These are phyloP conservation scores for Serranus cabrilla DNA, from an alignment of 2,797 vertebrate species.

Conservation along the genomic window DNA sequence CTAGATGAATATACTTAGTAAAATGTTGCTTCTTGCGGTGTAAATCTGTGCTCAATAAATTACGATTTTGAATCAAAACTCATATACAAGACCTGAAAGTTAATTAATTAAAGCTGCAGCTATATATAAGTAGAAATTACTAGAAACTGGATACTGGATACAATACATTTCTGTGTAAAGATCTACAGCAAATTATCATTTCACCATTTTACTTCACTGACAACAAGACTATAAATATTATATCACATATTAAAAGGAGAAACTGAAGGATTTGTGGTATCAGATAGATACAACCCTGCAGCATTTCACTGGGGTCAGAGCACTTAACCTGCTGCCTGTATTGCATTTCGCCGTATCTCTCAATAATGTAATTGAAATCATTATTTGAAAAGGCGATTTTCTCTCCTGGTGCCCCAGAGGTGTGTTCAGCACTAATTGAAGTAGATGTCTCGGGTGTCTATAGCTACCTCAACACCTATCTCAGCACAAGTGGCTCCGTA, in stretches of 20 bases:
- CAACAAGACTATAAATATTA: slow-evolving; percentile 7
- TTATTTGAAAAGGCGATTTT: slow-evolving; percentile 70
- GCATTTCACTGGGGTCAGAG: slow-evolving; percentile 49
- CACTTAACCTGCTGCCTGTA: slow-evolving; percentile 59
- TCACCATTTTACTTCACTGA: slow-evolving; percentile 21
- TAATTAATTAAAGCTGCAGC: slow-evolving; percentile 9
- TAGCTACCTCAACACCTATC: slow-evolving; percentile 45
- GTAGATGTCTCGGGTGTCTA: slow-evolving; percentile 63
- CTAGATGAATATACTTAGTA: too few species aligned
- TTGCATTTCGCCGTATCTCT: slow-evolving; percentile 63
- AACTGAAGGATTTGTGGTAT: slow-evolving; percentile 43
- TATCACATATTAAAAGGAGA: slow-evolving; percentile 11
- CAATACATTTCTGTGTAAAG: background rate
- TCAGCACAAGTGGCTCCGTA: slow-evolving; percentile 3
- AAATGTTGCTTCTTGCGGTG: too few species aligned
- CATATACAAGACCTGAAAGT: slow-evolving; percentile 19
- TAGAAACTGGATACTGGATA: background rate
- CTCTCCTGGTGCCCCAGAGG: slow-evolving; percentile 55
- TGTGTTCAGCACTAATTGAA: slow-evolving; percentile 75
- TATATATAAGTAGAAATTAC: background rate
- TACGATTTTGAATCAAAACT: slow-evolving; percentile 32
- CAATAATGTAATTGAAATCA: slow-evolving; percentile 76
- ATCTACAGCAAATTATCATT: background rate
- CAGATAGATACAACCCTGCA: slow-evolving; percentile 40
- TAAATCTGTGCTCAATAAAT: slow-evolving; percentile 36